Percentiles rank a stretch among this genome's conserved stretches.
phyloP scores from a whole-genome alignment of 1,140 invertebrate genomes.

The Ceratoteleas bidentatus region DNA sequence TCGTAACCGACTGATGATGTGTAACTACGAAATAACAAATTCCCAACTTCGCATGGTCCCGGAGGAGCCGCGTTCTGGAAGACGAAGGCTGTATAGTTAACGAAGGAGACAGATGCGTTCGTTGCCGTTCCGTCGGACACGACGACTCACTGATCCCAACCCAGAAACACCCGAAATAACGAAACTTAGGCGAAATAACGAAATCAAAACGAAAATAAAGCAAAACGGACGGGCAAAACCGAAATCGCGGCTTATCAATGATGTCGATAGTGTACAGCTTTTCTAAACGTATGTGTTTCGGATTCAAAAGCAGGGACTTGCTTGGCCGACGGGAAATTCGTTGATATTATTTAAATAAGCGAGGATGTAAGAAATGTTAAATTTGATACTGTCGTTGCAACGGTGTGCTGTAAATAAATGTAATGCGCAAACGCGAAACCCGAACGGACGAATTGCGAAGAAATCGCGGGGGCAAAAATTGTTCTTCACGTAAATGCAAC shows the following conservation, averaged over 20 bases:
- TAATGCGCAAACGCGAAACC: neutral
- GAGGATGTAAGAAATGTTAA: slow-evolving; percentile 30
- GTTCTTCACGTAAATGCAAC: slow-evolving; percentile 46
- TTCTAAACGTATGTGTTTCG: slow-evolving; percentile 27
- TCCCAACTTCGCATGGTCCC: too few relatives aligned
- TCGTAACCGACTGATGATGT: slow-evolving; percentile 44
- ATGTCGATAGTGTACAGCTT: slow-evolving; percentile 65
- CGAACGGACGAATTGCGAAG: neutral
- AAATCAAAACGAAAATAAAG: slow-evolving; percentile 2
- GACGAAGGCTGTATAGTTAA: too few relatives aligned
- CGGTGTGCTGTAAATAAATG: slow-evolving; percentile 41
- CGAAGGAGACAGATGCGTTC: too few relatives aligned
- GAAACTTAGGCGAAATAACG: too few relatives aligned
- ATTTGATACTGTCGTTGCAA: slow-evolving; percentile 46
- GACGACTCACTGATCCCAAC: too few relatives aligned
- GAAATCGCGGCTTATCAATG: slow-evolving; percentile 34
- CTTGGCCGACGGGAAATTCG: slow-evolving; percentile 12
- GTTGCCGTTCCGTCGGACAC: too few relatives aligned
- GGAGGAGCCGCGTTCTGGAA: too few relatives aligned
- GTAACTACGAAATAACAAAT: slow-evolving; percentile 42
- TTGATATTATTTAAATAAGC: slow-evolving; percentile 11
- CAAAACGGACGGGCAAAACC: slow-evolving; percentile 3
- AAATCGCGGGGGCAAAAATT: slow-evolving; percentile 13
- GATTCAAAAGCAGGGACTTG: neutral
- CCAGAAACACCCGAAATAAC: too few relatives aligned